Evolutionary conservation across 2,888 invertebrate species (phyloP).

Genomic region (Lasioglossum marginatum): DNA sequence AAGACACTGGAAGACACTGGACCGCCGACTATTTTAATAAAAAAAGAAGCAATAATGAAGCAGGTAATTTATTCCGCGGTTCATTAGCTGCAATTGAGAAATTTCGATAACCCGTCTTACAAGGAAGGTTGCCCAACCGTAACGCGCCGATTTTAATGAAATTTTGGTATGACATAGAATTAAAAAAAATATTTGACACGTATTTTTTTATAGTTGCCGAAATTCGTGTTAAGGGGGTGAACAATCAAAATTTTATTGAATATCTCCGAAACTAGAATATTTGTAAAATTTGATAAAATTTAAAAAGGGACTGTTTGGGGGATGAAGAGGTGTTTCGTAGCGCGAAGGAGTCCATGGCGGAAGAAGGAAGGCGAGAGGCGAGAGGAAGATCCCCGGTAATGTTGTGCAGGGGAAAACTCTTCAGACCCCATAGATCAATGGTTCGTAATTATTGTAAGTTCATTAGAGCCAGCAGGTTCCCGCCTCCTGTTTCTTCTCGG

Average conservation of each 20-base stretch:
- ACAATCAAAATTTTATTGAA: too few relatives aligned
- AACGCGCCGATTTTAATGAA: too few relatives aligned
- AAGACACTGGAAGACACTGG: neutral
- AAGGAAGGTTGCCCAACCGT: too few relatives aligned
- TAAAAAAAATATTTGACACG: too few relatives aligned
- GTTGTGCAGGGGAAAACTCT: slow-evolving; percentile 80
- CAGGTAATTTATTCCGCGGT: neutral
- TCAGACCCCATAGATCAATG: slow-evolving; percentile 83
- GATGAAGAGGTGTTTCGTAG: neutral
- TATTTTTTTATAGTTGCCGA: too few relatives aligned
- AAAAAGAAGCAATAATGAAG: neutral
- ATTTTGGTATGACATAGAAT: too few relatives aligned
- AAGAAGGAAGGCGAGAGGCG: slow-evolving; percentile 14
- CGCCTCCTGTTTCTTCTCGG: slow-evolving; percentile 61
- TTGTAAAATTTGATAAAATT: neutral
- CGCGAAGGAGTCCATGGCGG: neutral
- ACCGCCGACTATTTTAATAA: neutral
- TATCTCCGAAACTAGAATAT: too few relatives aligned
- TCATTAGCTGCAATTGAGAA: neutral
- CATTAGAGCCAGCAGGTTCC: slow-evolving; percentile 80
- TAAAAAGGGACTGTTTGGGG: neutral
- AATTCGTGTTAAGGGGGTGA: too few relatives aligned
- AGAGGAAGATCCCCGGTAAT: slow-evolving; percentile 72
- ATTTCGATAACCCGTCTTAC: neutral
- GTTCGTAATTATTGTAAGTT: slow-evolving; percentile 84